Evolutionary conservation across 2,113 vertebrate species (phyloP), one percentile per base, ranked within the genome.

Genomic region (Myrmecobius fasciatus): DNA sequence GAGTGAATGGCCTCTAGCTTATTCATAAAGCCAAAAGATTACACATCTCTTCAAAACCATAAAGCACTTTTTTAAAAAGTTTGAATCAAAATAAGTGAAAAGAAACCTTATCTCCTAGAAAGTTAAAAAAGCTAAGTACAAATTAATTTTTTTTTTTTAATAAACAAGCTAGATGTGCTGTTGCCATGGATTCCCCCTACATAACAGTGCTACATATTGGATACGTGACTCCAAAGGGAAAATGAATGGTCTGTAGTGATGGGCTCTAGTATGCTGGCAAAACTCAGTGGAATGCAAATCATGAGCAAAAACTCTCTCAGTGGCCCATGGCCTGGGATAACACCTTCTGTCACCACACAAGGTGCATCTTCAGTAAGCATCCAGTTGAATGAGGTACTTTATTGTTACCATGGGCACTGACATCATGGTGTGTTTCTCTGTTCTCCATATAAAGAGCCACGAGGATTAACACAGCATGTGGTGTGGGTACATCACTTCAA

Each of bases 371-470:
- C n/a, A 83, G n/a, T 83, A 83, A 83, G 17, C 0, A 4, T 90
- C 95, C 96, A 48, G 46, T 95, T 54, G 49, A 98, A 54, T 89
- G 88, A 89, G 25, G 49, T 56, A 48, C 26, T 2, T 0, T 8
- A 43, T 83, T 83, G 20, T 96, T 89, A 54, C 94, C 46, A 1
- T 1, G 48, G 88, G 93, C 47, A 1, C 94, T 10, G 96, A 91
- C 89, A 96, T 89, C 94, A 83, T 90, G 92, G 95, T 94, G 93
- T 96, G 91, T 94, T 95, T 97, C 92, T 91, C 90, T 54, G 25
- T 91, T 91, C 97, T 92, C 96, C 75, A 36, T 25, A 93, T 96
- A 96, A 98, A 96, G 97, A 96, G 96, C 97, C 98, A 95, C 92
- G 91, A 88, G 92, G 90, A 96, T 93, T 97, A 96, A 43, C 53